phyloP scores from a whole-genome alignment of 2,113 vertebrate genomes.

The Stegastes partitus region DNA sequence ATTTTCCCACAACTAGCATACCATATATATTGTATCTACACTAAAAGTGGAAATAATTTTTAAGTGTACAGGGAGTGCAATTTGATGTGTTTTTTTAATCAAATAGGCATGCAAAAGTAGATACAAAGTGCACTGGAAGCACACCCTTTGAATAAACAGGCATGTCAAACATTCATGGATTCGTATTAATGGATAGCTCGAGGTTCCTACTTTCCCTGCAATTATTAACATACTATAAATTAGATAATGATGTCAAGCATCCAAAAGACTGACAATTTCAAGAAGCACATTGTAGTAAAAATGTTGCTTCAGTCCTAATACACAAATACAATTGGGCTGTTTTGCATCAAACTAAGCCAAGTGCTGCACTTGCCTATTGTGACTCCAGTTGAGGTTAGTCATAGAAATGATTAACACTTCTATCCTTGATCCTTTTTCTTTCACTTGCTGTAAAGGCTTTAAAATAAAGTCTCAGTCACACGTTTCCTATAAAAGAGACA shows the following conservation, averaged over 20 bases:
- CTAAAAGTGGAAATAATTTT: too few relatives aligned
- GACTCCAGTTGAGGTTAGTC: neutral
- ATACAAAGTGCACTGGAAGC: constrained; percentile 50
- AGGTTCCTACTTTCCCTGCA: constrained; percentile 21
- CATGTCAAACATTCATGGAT: constrained; percentile 53
- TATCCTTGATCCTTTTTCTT: neutral
- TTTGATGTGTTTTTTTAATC: neutral
- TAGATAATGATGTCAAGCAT: constrained; percentile 21
- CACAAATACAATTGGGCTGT: neutral
- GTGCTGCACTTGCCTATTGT: neutral
- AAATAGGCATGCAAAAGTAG: neutral
- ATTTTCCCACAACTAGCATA: too few relatives aligned
- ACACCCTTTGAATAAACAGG: constrained; percentile 52
- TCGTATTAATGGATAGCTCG: constrained; percentile 45
- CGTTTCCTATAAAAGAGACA: constrained; percentile 18
- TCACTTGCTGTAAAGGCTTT: constrained; percentile 20
- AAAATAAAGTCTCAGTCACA: constrained; percentile 6
- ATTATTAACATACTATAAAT: constrained; percentile 54
- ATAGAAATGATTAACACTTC: constrained; percentile 56
- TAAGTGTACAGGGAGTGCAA: neutral
- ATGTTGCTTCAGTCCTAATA: neutral
- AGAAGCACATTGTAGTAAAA: neutral
- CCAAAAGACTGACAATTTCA: constrained; percentile 15
- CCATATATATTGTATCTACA: too few relatives aligned
- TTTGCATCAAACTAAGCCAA: neutral